phyloP scores from a whole-genome alignment of 2,113 vertebrate genomes.

The Cololabis saira region DNA sequence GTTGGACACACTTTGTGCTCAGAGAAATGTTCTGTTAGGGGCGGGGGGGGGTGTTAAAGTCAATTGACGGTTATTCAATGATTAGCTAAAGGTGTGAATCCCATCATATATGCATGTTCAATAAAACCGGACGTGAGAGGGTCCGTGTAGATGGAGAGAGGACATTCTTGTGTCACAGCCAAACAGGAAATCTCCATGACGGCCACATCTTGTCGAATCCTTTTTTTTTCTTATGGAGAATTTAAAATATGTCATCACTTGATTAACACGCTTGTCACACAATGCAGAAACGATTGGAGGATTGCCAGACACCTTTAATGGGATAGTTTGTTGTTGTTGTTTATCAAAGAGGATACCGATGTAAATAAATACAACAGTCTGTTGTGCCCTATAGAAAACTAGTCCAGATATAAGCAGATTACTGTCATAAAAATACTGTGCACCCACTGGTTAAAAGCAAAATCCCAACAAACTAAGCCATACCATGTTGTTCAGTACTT shows the following conservation, averaged over 20 bases:
- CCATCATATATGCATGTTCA: conserved; percentile 42
- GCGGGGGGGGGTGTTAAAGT: conserved; percentile 29
- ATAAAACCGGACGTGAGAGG: conserved; percentile 49
- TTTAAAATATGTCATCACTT: conserved; percentile 17
- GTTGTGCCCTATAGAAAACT: not conserved
- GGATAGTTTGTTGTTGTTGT: too few relatives aligned
- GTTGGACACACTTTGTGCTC: conserved; percentile 20
- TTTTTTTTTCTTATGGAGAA: conserved; percentile 14
- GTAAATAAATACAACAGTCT: not conserved
- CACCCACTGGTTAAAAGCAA: not conserved
- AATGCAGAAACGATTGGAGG: conserved; percentile 21
- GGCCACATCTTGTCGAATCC: conserved; percentile 37
- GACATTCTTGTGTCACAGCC: conserved; percentile 53
- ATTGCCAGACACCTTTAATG: conserved; percentile 35
- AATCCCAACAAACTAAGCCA: not conserved
- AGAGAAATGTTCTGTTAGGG: conserved; percentile 23
- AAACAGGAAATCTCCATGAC: conserved; percentile 59
- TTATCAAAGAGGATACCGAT: not conserved
- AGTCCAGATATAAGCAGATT: not conserved
- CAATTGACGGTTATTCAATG: conserved; percentile 59
- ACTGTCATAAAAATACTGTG: not conserved
- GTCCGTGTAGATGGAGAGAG: conserved; percentile 19
- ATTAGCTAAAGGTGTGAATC: conserved; percentile 59
- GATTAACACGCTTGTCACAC: conserved; percentile 35
- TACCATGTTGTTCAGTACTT: conserved; percentile 23